phyloP scores from a whole-genome alignment of 2,888 invertebrate genomes.

The Metopia argyrocephala region DNA sequence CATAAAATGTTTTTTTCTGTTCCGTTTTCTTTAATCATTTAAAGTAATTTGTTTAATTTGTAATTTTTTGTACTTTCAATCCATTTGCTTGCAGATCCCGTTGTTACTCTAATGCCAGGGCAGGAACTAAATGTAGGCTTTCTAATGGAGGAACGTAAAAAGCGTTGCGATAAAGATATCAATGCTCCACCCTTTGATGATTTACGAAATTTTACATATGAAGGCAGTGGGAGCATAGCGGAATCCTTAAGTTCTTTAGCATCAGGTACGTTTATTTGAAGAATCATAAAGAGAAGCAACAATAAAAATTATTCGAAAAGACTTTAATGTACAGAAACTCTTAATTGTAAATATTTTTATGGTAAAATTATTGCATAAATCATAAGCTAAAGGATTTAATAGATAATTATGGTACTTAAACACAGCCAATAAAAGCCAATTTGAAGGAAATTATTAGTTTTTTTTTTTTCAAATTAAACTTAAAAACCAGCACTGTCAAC shows the following conservation, averaged over 20 bases:
- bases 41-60: neutral
- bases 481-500: too few species aligned
- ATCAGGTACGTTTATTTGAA: constrained; percentile 85
- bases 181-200: constrained; percentile 99
- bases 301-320: too few species aligned
- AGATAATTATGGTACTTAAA: too few species aligned
- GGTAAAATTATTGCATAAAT: too few species aligned
- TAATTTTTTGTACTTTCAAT: constrained; percentile 10
- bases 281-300: neutral
- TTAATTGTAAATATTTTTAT: neutral
- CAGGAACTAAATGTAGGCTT: constrained; percentile 94
- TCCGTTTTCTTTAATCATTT: neutral
- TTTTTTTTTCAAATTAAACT: too few species aligned
- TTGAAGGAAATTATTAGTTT: too few species aligned
- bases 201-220: constrained; percentile 98
- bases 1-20: neutral
- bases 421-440: too few species aligned
- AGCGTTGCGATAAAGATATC: constrained; percentile 96
- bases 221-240: constrained; percentile 98
- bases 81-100: constrained; percentile 80
- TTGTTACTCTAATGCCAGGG: constrained; percentile 80
- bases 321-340: neutral
- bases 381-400: too few species aligned
- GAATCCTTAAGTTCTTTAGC: constrained; percentile 97
- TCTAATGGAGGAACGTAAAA: constrained; percentile 97